phyloP scores from a whole-genome alignment of 1,140 invertebrate genomes.

The Halyomorpha halys region DNA sequence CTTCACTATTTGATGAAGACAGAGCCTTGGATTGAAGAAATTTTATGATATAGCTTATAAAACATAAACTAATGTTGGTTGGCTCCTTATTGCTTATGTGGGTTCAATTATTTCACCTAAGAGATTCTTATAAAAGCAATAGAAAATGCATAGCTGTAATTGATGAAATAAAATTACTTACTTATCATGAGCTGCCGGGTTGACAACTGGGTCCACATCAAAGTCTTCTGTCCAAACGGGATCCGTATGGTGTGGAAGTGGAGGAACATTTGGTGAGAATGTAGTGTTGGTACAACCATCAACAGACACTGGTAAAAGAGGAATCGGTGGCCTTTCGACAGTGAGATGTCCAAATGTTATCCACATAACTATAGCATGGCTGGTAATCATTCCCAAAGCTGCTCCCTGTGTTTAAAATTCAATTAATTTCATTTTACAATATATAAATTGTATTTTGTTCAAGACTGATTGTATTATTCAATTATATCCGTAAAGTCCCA shows the following conservation, averaged over 20 bases:
- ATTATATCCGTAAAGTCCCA: too few relatives aligned
- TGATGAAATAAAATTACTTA: slow-evolving; percentile 15
- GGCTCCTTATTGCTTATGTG: too few relatives aligned
- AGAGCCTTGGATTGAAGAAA: too few relatives aligned
- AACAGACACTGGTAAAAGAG: slow-evolving; percentile 45
- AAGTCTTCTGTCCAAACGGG: slow-evolving; percentile 26
- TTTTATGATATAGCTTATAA: too few relatives aligned
- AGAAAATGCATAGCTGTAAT: too few relatives aligned
- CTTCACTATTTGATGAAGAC: too few relatives aligned
- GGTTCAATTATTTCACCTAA: too few relatives aligned
- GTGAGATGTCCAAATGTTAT: slow-evolving; percentile 51
- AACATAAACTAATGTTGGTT: too few relatives aligned
- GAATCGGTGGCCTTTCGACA: slow-evolving; percentile 37
- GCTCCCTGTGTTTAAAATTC: slow-evolving; percentile 40
- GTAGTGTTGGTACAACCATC: slow-evolving; percentile 53
- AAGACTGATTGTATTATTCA: too few relatives aligned
- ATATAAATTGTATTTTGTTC: too few relatives aligned
- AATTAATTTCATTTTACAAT: too few relatives aligned
- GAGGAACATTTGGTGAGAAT: slow-evolving; percentile 45
- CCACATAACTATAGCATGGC: slow-evolving; percentile 53
- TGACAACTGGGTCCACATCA: slow-evolving; percentile 27
- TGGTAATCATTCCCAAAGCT: slow-evolving; percentile 51
- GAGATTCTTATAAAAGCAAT: background rate
- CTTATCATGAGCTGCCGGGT: slow-evolving; percentile 26
- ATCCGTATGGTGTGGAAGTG: slow-evolving; percentile 22